Conservation (phyloP, 2,797 vertebrate species). For the Bovichtus diacanthus region DNA sequence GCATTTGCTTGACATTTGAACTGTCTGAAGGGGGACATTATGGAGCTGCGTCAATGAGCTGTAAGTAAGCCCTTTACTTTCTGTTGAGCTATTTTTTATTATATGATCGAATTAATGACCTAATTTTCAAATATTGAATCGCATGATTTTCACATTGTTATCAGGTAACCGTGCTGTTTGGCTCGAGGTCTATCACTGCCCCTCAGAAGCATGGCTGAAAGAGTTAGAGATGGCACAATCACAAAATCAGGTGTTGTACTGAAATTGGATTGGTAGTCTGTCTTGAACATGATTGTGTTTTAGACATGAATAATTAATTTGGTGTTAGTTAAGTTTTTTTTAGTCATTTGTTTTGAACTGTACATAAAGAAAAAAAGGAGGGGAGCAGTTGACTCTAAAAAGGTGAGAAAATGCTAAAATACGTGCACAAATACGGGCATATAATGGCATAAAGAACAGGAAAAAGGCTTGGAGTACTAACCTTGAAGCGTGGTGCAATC, state of each 20-base stretch:
- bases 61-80: constrained; percentile 83
- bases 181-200: constrained; percentile 91
- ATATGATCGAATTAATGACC: not conserved
- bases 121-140: not conserved
- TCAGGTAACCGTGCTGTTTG: constrained; percentile 85
- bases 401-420: not conserved
- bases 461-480: too few relatives aligned
- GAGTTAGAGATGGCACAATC: constrained; percentile 74
- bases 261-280: not conserved
- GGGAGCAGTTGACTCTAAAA: not conserved
- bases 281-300: not conserved
- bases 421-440: not conserved
- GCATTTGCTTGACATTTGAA: constrained; percentile 82
- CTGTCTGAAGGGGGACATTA: constrained; percentile 84
- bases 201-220: constrained; percentile 88
- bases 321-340: not conserved
- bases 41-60: constrained; percentile 87
- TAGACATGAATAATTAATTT: not conserved
- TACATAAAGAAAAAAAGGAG: not conserved
- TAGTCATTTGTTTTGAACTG: not conserved
- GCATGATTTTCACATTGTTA: constrained; percentile 45
- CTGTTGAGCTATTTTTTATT: not conserved
- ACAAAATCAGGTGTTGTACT: constrained; percentile 61
- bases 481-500: not conserved
- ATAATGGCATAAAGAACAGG: too few relatives aligned